Base-by-base conservation (phyloP, 2,797 vertebrate species). In the Chloroceryle amazona region DNA sequence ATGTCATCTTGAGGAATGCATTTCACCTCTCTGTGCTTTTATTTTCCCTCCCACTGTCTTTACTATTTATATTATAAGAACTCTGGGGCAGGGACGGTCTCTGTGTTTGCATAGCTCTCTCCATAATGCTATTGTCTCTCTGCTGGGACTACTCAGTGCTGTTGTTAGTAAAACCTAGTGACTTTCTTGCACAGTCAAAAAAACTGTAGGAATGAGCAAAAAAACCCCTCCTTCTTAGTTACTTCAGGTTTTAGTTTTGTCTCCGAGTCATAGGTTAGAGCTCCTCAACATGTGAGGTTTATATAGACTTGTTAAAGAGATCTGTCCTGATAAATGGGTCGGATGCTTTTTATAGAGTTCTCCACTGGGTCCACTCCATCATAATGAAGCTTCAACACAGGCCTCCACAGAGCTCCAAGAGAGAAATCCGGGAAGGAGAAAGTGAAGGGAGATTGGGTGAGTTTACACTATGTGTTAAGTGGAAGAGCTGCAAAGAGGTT, bases 391-490 rank as follows among this genome's bases (percentile, higher is more conserved):
- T 95, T 94, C 95, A 96, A 94, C 91, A 86, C 72, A 62, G 54
- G 55, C 84, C 31, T 96, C 75, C 75, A 75, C 79, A 68, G 88
- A 93, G 85, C 91, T 95, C 80, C 76, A 72, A 80, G 91, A 91
- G 70, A 94, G 82, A 92, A 91, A 90, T 96, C 78, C 7, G 33
- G 92, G 86, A 73, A 96, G 92, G 96, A 71, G 95, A 96, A 96
- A 94, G 93, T 96, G 91, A 93, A 86, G 91, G 90, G 86, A 96
- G 90, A 95, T 93, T 90, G 96, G 92, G 93, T 89, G 94, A 93
- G 90, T 96, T 96, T 96, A 96, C 94, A 95, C 94, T 94, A 91
- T 3, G 96, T 95, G 96, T 97, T 97, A 97, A 97, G 97, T 96
- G 95, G 95, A 93, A 90, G 94, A 96, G 86, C 97, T 93, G 96